A percentile compares a stretch with the other conserved stretches of the same genome.
These are phyloP conservation scores for Drosophila equinoxialis DNA, from an alignment of 1,140 invertebrate genomes.

Conservation along the genomic window DNA sequence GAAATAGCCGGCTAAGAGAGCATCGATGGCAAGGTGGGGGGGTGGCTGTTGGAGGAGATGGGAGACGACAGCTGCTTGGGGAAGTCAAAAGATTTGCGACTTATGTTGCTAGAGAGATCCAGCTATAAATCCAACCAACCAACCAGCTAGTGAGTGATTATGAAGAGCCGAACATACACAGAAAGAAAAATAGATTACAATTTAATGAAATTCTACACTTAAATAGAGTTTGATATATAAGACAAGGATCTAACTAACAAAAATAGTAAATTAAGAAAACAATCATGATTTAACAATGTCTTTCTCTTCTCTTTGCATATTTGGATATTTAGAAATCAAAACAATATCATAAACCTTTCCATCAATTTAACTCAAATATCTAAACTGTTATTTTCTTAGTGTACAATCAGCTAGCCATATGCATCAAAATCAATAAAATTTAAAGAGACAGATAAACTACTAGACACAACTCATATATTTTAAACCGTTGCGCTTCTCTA, in stretches of 20 bases:
- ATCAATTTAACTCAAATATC: no score
- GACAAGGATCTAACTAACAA: no score
- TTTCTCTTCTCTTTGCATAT: no score
- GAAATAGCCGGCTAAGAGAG: background rate
- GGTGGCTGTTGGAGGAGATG: background rate
- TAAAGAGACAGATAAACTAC: conserved; percentile 16
- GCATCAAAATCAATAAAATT: conserved; percentile 70
- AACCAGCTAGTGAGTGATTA: conserved; percentile 56
- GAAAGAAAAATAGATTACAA: background rate
- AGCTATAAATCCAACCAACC: conserved; percentile 35
- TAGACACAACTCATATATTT: conserved; percentile 29
- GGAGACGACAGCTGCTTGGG: conserved; percentile 15
- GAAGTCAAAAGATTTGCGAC: conserved; percentile 68
- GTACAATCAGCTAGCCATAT: background rate
- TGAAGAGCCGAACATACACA: conserved; percentile 32
- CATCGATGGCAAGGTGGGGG: background rate
- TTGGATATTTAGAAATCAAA: no score
- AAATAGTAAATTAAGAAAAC: no score
- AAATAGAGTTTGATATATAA: no score
- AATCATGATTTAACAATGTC: no score
- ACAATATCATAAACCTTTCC: no score
- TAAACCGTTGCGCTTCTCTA: conserved; percentile 51
- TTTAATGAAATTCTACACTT: no score
- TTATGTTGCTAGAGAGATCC: conserved; percentile 36
- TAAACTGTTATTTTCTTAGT: no score